phyloP scores from a whole-genome alignment of 2,113 vertebrate genomes.

The Caloenas nicobarica region DNA sequence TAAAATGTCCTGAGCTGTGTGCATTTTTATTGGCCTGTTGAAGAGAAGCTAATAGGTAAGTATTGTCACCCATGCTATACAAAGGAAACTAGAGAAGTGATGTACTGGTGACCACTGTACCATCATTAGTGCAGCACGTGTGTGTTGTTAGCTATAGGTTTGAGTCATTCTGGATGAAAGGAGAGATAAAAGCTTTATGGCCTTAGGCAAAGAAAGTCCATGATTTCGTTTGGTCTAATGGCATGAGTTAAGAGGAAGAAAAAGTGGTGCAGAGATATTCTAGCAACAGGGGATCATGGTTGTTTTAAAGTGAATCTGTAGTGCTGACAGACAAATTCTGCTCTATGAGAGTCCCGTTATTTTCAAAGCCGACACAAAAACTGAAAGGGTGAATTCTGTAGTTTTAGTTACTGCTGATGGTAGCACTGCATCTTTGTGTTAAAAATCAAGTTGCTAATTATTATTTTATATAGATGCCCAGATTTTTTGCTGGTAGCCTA shows the following conservation, averaged over 20 bases:
- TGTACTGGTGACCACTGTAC: not conserved
- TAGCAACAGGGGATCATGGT: constrained; percentile 54
- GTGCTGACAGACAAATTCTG: constrained; percentile 14
- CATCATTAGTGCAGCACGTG: not conserved
- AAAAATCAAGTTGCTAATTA: constrained; percentile 67
- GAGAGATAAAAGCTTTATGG: not conserved
- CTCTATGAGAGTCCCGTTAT: not conserved
- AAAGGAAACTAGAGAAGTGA: constrained; percentile 22
- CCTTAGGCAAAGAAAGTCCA: not conserved
- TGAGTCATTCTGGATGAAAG: constrained; percentile 3
- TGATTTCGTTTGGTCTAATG: not conserved
- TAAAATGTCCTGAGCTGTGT: not conserved
- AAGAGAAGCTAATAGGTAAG: constrained; percentile 14
- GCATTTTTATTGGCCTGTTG: constrained; percentile 60
- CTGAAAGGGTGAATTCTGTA: constrained; percentile 17
- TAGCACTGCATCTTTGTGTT: constrained; percentile 63
- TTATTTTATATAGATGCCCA: constrained; percentile 59
- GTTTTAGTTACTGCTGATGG: constrained; percentile 49
- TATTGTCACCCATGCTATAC: constrained; percentile 23
- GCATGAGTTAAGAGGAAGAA: constrained; percentile 12
- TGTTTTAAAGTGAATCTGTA: constrained; percentile 24
- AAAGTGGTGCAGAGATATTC: not conserved
- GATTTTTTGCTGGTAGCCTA: constrained; percentile 61
- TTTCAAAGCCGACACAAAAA: constrained; percentile 45
- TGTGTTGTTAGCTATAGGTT: not conserved